Evolutionary conservation across 2,113 vertebrate genomes (phyloP).

Genomic region (Protobothrops flavoviridis): DNA sequence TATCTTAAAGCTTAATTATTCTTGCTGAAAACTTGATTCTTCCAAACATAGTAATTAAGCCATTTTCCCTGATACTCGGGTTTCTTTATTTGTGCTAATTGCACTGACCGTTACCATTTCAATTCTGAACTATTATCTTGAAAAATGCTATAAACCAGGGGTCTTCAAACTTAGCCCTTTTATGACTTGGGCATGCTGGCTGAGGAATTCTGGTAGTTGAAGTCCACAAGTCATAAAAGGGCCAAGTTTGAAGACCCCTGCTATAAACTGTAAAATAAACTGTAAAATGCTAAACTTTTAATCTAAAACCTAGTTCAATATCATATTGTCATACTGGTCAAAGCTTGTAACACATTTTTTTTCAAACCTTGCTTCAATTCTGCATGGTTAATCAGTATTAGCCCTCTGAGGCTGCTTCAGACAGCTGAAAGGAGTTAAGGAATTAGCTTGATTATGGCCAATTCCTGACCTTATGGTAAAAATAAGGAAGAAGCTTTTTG

Average conservation of each 20-base stretch:
- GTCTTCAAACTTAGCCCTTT: too few relatives aligned
- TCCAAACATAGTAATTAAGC: neutral
- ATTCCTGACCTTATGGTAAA: neutral
- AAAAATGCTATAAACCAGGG: neutral
- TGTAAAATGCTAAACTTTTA: neutral
- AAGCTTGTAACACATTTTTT: neutral
- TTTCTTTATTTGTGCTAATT: neutral
- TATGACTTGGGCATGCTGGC: too few relatives aligned
- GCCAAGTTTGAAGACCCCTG: too few relatives aligned
- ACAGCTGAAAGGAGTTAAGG: neutral
- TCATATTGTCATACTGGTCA: neutral
- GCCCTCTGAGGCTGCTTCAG: neutral
- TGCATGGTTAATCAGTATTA: neutral
- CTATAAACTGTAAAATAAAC: too few relatives aligned
- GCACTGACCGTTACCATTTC: neutral
- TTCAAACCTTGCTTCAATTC: neutral
- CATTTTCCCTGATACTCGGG: neutral
- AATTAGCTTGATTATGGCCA: neutral
- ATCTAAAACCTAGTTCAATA: neutral
- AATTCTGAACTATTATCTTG: neutral
- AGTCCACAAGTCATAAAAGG: too few relatives aligned
- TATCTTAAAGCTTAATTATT: neutral
- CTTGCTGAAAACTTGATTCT: neutral
- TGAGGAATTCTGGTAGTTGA: too few relatives aligned
- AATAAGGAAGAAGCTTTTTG: neutral